Base-by-base conservation (phyloP, 2,113 vertebrate species). In the Colaptes auratus region DNA sequence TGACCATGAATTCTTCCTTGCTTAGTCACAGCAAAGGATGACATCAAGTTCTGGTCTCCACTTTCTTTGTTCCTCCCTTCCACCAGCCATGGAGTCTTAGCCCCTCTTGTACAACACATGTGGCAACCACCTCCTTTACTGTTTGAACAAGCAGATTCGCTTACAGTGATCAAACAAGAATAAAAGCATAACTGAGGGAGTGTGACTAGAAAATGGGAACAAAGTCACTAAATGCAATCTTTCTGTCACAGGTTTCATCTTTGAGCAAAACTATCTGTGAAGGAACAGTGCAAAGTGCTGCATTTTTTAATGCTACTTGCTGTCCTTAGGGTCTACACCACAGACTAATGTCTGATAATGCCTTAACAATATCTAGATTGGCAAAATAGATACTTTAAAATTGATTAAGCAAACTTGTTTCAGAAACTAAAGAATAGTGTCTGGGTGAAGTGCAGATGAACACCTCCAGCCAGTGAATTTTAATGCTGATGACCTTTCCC, bases 91-190 rank as follows among this genome's bases (percentile, higher is more conserved):
- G 2, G 18, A 88, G 35, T 33, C 56, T 52, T 23, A 56, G 7
- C 7, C n/a, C 10, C 3, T 12, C 75, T 20, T 35, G 24, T 14
- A 30, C 39, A 65, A 46, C 0, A 0, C 27, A 18, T 42, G 10
- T 48, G 20, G 24, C 39, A 73, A 89, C 50, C 31, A 69, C 71
- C 36, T 82, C 35, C 60, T 25, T 46, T 17, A 30, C 44, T 39
- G 33, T 10, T 33, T 20, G 17, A 61, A 42, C 17, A 33, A 70
- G 72, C 1, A 55, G 10, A 17, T 0, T 52, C 59, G 42, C 42
- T 91, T 20, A 33, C 14, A 70, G 12, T 5, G n/a, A 60, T 46
- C 42, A 81, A n/a, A 39, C 11, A 59, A 63, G 23, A 33, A 64
- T 42, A 55, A 67, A 46, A 46, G 14, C 16, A 4, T 20, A 74